A percentile compares a stretch with the other conserved stretches of the same genome.
phyloP scores from a whole-genome alignment of 2,888 invertebrate genomes.

The Stegana nigrithorax region DNA sequence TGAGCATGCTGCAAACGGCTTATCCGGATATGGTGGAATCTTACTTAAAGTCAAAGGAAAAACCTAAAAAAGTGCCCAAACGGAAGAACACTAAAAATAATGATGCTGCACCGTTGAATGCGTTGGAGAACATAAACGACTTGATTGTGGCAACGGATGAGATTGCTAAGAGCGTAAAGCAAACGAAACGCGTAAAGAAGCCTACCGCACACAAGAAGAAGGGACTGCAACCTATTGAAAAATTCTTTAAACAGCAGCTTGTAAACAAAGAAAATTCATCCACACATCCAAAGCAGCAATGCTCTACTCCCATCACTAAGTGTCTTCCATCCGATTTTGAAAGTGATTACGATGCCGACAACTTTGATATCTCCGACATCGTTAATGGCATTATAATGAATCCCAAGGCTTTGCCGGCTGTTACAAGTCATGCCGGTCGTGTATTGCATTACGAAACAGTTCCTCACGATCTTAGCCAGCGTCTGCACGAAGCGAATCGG shows the following conservation, averaged over 20 bases:
- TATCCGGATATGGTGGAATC: constrained; percentile 75
- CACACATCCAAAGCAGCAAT: constrained; percentile 43
- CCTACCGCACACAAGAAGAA: constrained; percentile 60
- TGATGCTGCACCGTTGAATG: constrained; percentile 46
- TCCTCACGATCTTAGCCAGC: constrained; percentile 38
- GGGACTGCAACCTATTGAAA: constrained; percentile 63
- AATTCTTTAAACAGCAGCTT: constrained; percentile 50
- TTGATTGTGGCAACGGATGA: constrained; percentile 50
- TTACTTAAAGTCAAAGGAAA: constrained; percentile 73
- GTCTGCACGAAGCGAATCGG: constrained; percentile 29
- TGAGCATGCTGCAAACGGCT: constrained; percentile 73
- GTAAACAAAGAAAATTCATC: constrained; percentile 23
- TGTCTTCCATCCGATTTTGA: constrained; percentile 57
- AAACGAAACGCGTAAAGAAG: constrained; percentile 42
- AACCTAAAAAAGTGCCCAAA: constrained; percentile 67
- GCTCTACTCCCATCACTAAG: constrained; percentile 62
- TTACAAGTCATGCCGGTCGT: constrained; percentile 52
- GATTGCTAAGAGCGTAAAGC: constrained; percentile 46
- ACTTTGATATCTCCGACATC: constrained; percentile 70
- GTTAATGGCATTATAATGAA: constrained; percentile 70
- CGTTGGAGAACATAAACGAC: constrained; percentile 46
- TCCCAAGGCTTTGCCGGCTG: constrained; percentile 30
- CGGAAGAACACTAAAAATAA: constrained; percentile 31
- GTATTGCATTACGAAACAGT: constrained; percentile 53
- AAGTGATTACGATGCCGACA: constrained; percentile 66